These are phyloP conservation scores for Bolinopsis microptera DNA, from an alignment of 37 sponge, comb jelly and placozoan genomes.

Conservation along the genomic window DNA sequence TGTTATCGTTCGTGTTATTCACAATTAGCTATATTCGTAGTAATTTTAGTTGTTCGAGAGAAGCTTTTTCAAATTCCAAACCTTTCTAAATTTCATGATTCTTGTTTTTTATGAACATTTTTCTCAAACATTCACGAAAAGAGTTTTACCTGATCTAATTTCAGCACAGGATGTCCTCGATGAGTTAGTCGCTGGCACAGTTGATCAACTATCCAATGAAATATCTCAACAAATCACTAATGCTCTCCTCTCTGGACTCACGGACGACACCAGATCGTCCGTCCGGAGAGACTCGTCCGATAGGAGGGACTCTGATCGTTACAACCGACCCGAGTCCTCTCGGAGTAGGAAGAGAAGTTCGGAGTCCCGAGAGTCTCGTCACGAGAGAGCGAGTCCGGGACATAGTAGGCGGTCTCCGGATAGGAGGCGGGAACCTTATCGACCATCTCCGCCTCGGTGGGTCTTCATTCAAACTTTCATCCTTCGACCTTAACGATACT, in stretches of 20 bases:
- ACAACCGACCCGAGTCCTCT: background rate
- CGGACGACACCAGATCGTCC: background rate
- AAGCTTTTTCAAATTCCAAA: too few relatives aligned
- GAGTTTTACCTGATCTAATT: background rate
- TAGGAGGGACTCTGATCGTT: background rate
- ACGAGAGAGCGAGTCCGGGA: background rate
- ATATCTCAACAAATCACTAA: conserved; percentile 10
- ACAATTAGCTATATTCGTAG: too few relatives aligned
- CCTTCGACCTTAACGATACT: too few relatives aligned
- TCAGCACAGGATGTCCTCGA: conserved; percentile 50
- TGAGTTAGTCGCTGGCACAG: conserved; percentile 62
- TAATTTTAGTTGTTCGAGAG: too few relatives aligned
- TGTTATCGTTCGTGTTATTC: too few relatives aligned
- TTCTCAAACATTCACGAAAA: background rate
- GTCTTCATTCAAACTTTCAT: background rate
- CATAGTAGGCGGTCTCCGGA: too few relatives aligned
- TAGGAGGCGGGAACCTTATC: background rate
- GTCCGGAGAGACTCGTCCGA: background rate
- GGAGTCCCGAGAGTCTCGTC: background rate
- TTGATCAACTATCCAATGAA: conserved; percentile 29
- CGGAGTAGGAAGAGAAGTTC: background rate
- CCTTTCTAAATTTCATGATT: too few relatives aligned
- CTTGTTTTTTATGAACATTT: too few relatives aligned
- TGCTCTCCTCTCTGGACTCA: background rate
- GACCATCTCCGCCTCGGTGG: background rate